phyloP scores from a whole-genome alignment of 2,113 vertebrate genomes.

The Neomonachus schauinslandi region DNA sequence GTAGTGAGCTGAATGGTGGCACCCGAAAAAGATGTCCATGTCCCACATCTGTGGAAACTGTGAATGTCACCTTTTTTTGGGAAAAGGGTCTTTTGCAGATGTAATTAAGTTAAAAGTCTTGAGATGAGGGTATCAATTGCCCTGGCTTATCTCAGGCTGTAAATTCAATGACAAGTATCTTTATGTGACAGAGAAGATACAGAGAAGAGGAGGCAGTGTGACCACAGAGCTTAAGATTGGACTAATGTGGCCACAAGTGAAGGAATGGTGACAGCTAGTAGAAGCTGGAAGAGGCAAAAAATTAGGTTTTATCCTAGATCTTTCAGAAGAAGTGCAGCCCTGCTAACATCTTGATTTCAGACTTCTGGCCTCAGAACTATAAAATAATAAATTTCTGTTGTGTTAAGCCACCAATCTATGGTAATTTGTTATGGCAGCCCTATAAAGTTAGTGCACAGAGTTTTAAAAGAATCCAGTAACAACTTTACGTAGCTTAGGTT shows the following conservation, averaged over 20 bases:
- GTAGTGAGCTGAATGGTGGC: background rate
- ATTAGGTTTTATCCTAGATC: background rate
- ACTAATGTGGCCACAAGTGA: background rate
- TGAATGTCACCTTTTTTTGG: background rate
- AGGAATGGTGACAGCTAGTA: background rate
- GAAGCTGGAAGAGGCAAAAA: background rate
- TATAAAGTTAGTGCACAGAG: background rate
- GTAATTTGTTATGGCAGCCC: background rate
- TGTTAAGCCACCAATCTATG: background rate
- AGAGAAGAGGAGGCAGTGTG: background rate
- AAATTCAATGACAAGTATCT: background rate
- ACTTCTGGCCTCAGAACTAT: background rate
- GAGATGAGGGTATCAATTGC: background rate
- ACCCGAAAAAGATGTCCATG: background rate
- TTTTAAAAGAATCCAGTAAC: conserved; percentile 1
- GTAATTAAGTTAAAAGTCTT: background rate
- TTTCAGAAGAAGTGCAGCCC: background rate
- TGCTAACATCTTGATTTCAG: background rate
- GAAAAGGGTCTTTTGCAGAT: background rate
- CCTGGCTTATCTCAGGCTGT: background rate
- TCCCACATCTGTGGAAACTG: background rate
- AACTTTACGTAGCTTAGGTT: background rate
- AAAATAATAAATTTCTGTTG: background rate
- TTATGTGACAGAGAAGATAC: background rate
- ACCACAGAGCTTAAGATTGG: background rate